Percentiles rank a stretch among this genome's conserved stretches.
Evolutionary conservation across 2,113 vertebrate species (phyloP).

Genomic region (Zootoca vivipara): DNA sequence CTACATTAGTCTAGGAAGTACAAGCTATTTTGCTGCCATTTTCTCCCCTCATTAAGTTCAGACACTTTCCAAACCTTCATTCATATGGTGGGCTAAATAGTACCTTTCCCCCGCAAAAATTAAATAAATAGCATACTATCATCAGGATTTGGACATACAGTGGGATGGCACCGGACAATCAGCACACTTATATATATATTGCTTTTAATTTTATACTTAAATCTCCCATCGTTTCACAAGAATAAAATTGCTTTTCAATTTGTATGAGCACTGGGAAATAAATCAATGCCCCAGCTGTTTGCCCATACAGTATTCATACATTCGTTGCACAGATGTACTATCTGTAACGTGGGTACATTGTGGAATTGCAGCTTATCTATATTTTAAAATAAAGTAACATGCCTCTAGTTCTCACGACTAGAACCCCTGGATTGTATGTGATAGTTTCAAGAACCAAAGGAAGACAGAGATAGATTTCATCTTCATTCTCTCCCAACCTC

Average conservation of each 20-base stretch:
- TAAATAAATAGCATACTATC: neutral
- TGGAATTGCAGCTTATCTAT: neutral
- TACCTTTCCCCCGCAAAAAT: conserved; percentile 4
- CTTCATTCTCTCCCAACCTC: neutral
- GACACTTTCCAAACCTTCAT: neutral
- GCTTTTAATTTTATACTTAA: neutral
- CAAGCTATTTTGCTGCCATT: conserved; percentile 41
- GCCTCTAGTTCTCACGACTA: neutral
- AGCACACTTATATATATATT: neutral
- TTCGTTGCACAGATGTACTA: neutral
- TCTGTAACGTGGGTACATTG: neutral
- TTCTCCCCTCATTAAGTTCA: conserved; percentile 29
- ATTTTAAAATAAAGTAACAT: neutral
- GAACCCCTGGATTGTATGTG: neutral
- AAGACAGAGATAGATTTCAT: neutral
- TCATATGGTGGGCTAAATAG: neutral
- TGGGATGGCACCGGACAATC: neutral
- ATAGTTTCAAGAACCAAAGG: neutral
- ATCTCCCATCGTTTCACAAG: neutral
- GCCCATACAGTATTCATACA: neutral
- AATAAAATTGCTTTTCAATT: neutral
- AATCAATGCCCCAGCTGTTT: neutral
- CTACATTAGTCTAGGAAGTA: neutral
- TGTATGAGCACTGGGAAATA: neutral
- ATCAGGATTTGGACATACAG: conserved; percentile 19